Evolutionary conservation across 2,888 invertebrate species (phyloP), one percentile per base, ranked within the genome.

Genomic region (Harmothoe impar): DNA sequence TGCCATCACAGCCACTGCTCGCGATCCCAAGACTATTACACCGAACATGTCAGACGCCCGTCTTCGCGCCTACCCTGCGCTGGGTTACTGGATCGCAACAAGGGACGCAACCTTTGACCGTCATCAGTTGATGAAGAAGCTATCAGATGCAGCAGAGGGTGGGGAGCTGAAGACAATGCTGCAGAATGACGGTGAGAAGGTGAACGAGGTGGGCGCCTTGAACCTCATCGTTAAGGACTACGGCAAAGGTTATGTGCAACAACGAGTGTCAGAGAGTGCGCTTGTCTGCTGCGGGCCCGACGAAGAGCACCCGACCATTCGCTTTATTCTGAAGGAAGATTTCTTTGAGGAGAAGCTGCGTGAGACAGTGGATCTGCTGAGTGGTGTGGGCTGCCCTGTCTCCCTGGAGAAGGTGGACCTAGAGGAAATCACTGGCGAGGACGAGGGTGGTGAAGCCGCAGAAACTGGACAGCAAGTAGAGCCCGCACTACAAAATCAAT

Each of bases 281-380:
- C 77, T 31, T 5, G 31, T 77, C 29, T 77, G 77, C 31, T 77
- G 77, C 17, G 77, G 77, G 31, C 77, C 77, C 3, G 84, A 29
- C n/a, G 84, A 84, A 35, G 84, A 84, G 10, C 84, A 84, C 29
- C 84, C 84, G 20, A 84, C 84, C 20, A 84, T 84, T 35, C 29
- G 84, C 23, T 84, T 84, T n/a, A 84, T 84, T 43, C 84, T 84
- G n/a, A 84, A 84, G 52, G 84, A 84, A n/a, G 84, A 84, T 23
- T 25, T n/a, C 52, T 84, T 84, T 25, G 84, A 84, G 29, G 84
- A 84, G 84, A 84, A 84, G 52, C 84, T 84, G 10, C 84, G 43
- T 23, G 84, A 84, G 29, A 29, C 84, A 10, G 84, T 84, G 25
- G 84, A 84, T 35, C 84, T 84, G 23, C 84, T 84, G 12, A 84